phyloP scores from a whole-genome alignment of 2,797 vertebrate species.

The Microchirus variegatus region DNA sequence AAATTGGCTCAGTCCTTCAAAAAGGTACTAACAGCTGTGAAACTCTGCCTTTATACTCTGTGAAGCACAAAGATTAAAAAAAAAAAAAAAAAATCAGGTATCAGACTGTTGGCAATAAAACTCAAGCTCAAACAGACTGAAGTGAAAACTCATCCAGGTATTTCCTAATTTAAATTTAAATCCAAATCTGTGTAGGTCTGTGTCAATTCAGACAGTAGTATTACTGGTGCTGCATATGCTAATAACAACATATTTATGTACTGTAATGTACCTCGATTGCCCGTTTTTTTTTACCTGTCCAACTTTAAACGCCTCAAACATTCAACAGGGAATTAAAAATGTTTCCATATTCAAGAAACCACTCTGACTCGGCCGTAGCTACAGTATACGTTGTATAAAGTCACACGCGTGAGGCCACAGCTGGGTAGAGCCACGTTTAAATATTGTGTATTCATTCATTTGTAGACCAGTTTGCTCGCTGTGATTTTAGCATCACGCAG shows the following conservation, averaged over 20 bases:
- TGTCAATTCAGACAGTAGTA: not conserved
- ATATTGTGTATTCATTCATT: not conserved
- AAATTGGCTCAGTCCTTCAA: not conserved
- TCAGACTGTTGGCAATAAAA: constrained; percentile 13
- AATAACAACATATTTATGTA: constrained; percentile 4
- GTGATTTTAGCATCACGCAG: not conserved
- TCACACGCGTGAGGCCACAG: constrained; percentile 11
- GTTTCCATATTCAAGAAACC: not conserved
- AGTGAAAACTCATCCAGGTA: not conserved
- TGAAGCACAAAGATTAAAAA: constrained; percentile 40
- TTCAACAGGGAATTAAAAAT: not conserved
- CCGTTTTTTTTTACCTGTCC: not conserved
- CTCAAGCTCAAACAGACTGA: constrained; percentile 11
- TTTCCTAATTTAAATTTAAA: constrained; percentile 1
- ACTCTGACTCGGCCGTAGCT: constrained; percentile 18
- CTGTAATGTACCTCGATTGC: constrained; percentile 11
- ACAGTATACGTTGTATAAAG: constrained; percentile 26
- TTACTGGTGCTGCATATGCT: not conserved
- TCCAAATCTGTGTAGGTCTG: not conserved
- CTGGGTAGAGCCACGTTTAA: not conserved
- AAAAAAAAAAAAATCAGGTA: constrained; percentile 6
- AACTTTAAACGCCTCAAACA: not conserved
- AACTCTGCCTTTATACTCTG: constrained; percentile 1
- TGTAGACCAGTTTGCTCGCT: not conserved
- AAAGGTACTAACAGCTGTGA: constrained; percentile 3